Base-by-base conservation (phyloP, 2,113 vertebrate genomes). In the Upupa epops region DNA sequence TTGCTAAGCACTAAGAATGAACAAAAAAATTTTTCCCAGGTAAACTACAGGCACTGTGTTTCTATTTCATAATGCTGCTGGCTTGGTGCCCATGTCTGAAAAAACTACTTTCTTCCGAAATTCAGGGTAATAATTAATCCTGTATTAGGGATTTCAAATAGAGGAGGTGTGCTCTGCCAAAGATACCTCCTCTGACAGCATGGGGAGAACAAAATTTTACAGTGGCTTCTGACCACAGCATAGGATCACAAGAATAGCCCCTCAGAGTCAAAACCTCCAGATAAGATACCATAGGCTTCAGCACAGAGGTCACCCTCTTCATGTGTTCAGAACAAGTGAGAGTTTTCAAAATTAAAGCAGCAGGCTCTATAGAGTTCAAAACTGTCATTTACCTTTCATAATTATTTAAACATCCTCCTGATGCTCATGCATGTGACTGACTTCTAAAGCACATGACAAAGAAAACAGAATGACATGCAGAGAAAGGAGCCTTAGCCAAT, bases 1-100 rank as follows among this genome's bases (percentile, higher is more conserved):
- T 84, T 86, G 46, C 86, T 95, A 89, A 83, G 66, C 80, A 71
- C 77, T 73, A 68, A 73, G 60, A 88, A 92, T 77, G 95, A 96
- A 97, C 92, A 26, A 74, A 96, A 86, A 89, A 90, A 79, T 42
- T 1, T 6, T 21, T 40, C 59, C 91, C 55, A 60, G 84, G 26
- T 75, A 87, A 93, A 88, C 65, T 80, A 74, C 65, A 92, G 79
- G 42, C 22, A 72, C 70, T 15, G 42, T 88, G 75, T 68, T 91
- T 92, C 72, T 83, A 32, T 95, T 94, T 91, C 81, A 86, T 91
- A 91, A 51, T 70, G 21, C 20, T 70, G 80, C 92, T 95, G 91
- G 88, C 78, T 83, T 94, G 59, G 37, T 93, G 76, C 69, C 86
- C 86, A 93, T 78, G 64, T 85, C 63, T 93, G 83, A 49, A 84